These are phyloP conservation scores for Myotis planiceps DNA, from an alignment of 2,797 vertebrate genomes.

Conservation along the genomic window DNA sequence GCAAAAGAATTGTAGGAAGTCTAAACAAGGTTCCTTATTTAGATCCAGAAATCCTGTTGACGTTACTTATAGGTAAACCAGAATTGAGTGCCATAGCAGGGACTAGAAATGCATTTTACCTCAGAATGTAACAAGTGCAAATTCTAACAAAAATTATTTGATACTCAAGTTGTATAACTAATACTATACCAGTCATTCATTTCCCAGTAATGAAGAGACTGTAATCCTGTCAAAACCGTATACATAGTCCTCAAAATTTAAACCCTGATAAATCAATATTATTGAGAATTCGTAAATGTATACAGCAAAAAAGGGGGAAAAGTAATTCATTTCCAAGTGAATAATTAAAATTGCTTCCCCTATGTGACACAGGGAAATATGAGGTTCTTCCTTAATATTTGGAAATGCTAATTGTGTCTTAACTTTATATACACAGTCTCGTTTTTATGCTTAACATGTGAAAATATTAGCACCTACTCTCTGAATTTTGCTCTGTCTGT, in stretches of 20 bases:
- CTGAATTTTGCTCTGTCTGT: not conserved
- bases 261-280: not conserved
- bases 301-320: not conserved
- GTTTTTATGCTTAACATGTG: not conserved
- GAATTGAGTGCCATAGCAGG: not conserved
- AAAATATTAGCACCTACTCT: not conserved
- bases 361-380: not conserved
- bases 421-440: not conserved
- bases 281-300: not conserved
- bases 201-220: not conserved
- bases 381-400: not conserved
- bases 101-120: not conserved
- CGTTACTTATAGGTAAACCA: not conserved
- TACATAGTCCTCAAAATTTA: not conserved
- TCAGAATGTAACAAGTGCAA: constrained; percentile 10
- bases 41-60: not conserved
- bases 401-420: not conserved
- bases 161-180: not conserved
- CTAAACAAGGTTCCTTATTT: not conserved
- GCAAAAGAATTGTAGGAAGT: not conserved
- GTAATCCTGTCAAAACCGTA: not conserved
- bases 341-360: not conserved
- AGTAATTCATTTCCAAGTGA: not conserved
- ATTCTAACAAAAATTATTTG: constrained; percentile 26
- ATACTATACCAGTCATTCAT: not conserved